Evolutionary conservation across 1,140 invertebrate genomes (phyloP).

Genomic region (Lepidurus packardi): DNA sequence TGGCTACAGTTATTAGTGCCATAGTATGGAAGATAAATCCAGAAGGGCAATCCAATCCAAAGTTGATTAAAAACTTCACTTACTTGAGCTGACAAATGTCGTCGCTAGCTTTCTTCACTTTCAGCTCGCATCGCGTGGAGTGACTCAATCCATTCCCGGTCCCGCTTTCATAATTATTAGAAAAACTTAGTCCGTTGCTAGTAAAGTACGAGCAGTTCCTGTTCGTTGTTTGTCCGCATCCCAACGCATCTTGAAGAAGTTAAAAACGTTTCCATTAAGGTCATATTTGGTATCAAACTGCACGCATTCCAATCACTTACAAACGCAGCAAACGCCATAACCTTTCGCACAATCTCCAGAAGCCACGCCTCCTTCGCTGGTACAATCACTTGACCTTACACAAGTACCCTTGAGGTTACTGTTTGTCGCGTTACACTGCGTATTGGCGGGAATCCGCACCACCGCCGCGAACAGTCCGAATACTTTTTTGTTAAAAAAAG

Average conservation of each 20-base stretch:
- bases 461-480: neutral
- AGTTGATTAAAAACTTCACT: neutral
- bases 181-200: slow-evolving; percentile 60
- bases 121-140: slow-evolving; percentile 59
- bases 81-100: slow-evolving; percentile 76
- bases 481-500: neutral
- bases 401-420: slow-evolving; percentile 59
- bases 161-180: slow-evolving; percentile 55
- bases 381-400: slow-evolving; percentile 59
- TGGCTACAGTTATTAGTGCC: too few species aligned
- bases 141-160: neutral
- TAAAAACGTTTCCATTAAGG: neutral
- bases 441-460: neutral
- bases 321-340: slow-evolving; percentile 66
- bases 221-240: slow-evolving; percentile 63
- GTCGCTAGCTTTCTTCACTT: slow-evolving; percentile 63
- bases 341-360: slow-evolving; percentile 71
- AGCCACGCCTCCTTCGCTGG: slow-evolving; percentile 57
- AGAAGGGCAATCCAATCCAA: too few species aligned
- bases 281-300: neutral
- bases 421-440: neutral
- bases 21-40: too few species aligned
- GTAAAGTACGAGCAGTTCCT: slow-evolving; percentile 80
- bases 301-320: slow-evolving; percentile 49
- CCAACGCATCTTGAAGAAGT: slow-evolving; percentile 51